Evolutionary conservation across 2,113 vertebrate species (phyloP).

Genomic region (Antechinus flavipes): DNA sequence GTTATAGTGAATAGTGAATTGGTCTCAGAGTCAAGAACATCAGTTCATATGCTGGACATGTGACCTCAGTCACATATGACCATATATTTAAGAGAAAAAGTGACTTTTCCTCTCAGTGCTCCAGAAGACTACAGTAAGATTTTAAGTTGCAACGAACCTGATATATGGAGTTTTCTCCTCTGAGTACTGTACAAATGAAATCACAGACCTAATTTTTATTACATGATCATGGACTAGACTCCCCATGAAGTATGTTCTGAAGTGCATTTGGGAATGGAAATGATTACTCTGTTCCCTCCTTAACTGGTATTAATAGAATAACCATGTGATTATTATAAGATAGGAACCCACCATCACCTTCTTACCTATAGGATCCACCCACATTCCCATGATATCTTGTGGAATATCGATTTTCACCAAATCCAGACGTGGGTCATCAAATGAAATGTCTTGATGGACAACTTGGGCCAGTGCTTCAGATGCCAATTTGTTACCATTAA

Average conservation of each 20-base stretch:
- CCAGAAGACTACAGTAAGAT: neutral
- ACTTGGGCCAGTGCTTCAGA: conserved; percentile 87
- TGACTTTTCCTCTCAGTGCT: no score
- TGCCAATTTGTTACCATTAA: conserved; percentile 85
- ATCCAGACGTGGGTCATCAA: conserved; percentile 80
- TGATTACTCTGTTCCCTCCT: neutral
- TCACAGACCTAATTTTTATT: neutral
- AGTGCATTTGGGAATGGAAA: neutral
- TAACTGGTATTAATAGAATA: neutral
- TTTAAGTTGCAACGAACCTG: neutral
- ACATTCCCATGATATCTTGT: conserved; percentile 87
- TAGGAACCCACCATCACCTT: neutral
- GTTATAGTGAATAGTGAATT: neutral
- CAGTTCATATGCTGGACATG: neutral
- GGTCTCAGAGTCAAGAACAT: neutral
- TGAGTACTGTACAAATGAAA: neutral
- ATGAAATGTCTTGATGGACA: conserved; percentile 87
- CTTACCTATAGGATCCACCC: conserved; percentile 94
- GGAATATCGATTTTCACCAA: conserved; percentile 81
- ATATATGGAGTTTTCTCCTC: neutral
- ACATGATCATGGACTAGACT: neutral
- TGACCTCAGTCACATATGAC: neutral
- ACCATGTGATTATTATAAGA: neutral
- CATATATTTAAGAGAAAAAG: no score
- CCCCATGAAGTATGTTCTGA: neutral